Percentiles rank a stretch among this genome's conserved stretches.
phyloP scores from a whole-genome alignment of 2,797 vertebrate species.

The Gastrophryne carolinensis region DNA sequence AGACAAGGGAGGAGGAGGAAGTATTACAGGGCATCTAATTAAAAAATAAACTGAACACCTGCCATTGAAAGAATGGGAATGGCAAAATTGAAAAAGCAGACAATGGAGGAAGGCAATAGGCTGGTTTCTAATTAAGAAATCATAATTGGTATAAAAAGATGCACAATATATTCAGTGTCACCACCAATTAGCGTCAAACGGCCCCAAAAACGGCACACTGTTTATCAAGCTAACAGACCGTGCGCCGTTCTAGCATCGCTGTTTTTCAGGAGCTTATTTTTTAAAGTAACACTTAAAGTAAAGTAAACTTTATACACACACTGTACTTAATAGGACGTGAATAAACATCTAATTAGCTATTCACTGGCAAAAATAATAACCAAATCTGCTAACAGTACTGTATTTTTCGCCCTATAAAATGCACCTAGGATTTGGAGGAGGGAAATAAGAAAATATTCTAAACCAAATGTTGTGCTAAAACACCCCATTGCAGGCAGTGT shows the following conservation, averaged over 20 bases:
- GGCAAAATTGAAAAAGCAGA: constrained; percentile 33
- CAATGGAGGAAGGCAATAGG: constrained; percentile 35
- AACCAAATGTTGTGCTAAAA: too few species aligned
- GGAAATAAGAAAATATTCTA: too few species aligned
- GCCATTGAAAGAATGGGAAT: constrained; percentile 32
- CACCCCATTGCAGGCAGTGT: too few species aligned
- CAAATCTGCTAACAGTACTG: too few species aligned
- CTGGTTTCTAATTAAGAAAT: constrained; percentile 41
- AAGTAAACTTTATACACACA: too few species aligned
- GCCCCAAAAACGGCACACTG: constrained; percentile 1
- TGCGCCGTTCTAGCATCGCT: background rate
- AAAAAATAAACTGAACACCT: constrained; percentile 44
- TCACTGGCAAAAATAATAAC: too few species aligned
- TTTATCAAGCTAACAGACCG: background rate
- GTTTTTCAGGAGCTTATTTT: background rate
- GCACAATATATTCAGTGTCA: constrained; percentile 41
- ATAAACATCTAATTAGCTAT: too few species aligned
- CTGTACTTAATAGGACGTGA: too few species aligned
- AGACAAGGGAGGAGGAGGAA: background rate
- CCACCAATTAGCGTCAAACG: constrained; percentile 37
- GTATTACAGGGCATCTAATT: constrained; percentile 41
- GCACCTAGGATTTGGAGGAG: too few species aligned
- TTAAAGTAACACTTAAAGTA: too few species aligned
- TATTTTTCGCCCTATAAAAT: too few species aligned
- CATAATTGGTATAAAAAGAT: constrained; percentile 11